A percentile compares a stretch with the other conserved stretches of the same genome.
Evolutionary conservation across 2,888 invertebrate genomes (phyloP).

Genomic region (Nysson spinosus): DNA sequence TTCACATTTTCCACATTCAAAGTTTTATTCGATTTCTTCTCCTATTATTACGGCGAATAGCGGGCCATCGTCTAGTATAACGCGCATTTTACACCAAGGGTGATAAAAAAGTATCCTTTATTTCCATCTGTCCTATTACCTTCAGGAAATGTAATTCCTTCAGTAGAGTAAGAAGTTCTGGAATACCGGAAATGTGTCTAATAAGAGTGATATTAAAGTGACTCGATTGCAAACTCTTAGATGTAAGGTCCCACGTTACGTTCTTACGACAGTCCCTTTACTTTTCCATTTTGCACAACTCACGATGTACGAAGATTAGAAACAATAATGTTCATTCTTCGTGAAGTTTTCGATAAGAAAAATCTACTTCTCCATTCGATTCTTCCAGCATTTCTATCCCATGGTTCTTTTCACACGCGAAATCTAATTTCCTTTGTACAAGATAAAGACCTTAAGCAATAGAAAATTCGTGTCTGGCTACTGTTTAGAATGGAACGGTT

Average conservation of each 20-base stretch:
- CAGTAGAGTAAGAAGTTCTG: not conserved
- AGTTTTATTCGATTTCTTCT: constrained; percentile 12
- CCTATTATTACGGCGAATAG: too few relatives aligned
- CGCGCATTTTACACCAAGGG: not conserved
- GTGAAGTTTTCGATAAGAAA: constrained; percentile 22
- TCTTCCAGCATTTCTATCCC: constrained; percentile 11
- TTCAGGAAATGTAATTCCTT: constrained; percentile 4
- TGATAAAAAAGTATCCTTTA: not conserved
- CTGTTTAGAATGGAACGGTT: constrained; percentile 11
- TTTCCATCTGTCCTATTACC: not conserved
- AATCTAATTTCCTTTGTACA: constrained; percentile 36
- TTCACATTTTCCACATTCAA: constrained; percentile 6
- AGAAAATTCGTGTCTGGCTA: constrained; percentile 13
- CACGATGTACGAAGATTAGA: constrained; percentile 29
- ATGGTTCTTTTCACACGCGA: not conserved
- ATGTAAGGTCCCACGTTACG: too few relatives aligned
- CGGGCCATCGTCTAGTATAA: too few relatives aligned
- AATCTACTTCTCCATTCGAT: constrained; percentile 3
- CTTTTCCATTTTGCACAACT: too few relatives aligned
- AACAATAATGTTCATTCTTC: constrained; percentile 31
- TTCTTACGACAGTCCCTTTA: too few relatives aligned
- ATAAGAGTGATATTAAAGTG: too few relatives aligned
- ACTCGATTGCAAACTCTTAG: too few relatives aligned
- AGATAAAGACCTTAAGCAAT: constrained; percentile 21
- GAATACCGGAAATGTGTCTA: not conserved